Evolutionary conservation across 2,113 vertebrate species (phyloP).

Genomic region (Orientallactaga bullata): DNA sequence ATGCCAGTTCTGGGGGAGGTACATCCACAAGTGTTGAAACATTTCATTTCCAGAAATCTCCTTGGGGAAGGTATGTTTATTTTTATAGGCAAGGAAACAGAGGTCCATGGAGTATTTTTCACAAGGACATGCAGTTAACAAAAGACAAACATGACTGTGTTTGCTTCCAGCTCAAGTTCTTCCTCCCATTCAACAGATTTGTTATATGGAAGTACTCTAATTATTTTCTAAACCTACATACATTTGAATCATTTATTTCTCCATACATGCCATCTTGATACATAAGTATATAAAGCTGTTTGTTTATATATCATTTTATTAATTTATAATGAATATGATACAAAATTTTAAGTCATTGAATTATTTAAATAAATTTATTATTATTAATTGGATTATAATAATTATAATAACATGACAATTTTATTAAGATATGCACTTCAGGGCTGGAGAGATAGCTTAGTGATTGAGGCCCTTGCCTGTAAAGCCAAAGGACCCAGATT

Average conservation of each 20-base stretch:
- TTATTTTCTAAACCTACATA: not conserved
- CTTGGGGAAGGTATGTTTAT: not conserved
- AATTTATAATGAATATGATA: too few relatives aligned
- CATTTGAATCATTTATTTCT: not conserved
- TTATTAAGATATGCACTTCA: too few relatives aligned
- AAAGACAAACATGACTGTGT: not conserved
- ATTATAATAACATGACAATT: too few relatives aligned
- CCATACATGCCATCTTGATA: not conserved
- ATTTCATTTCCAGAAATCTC: not conserved
- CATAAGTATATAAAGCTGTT: not conserved
- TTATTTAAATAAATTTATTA: too few relatives aligned
- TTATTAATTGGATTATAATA: too few relatives aligned
- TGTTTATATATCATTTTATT: not conserved
- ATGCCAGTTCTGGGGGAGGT: not conserved
- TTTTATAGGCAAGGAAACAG: constrained; percentile 3
- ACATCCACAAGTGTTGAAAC: not conserved
- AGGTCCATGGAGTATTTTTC: not conserved
- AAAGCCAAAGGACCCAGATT: too few relatives aligned
- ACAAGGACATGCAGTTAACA: not conserved
- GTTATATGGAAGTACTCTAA: not conserved
- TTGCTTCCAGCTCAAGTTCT: not conserved
- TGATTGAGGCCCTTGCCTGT: too few relatives aligned
- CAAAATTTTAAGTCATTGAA: too few relatives aligned
- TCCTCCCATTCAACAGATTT: not conserved
- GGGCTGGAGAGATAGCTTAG: too few relatives aligned